Evolutionary conservation across 2,888 invertebrate species (phyloP).

Genomic region (Clivina fossor): DNA sequence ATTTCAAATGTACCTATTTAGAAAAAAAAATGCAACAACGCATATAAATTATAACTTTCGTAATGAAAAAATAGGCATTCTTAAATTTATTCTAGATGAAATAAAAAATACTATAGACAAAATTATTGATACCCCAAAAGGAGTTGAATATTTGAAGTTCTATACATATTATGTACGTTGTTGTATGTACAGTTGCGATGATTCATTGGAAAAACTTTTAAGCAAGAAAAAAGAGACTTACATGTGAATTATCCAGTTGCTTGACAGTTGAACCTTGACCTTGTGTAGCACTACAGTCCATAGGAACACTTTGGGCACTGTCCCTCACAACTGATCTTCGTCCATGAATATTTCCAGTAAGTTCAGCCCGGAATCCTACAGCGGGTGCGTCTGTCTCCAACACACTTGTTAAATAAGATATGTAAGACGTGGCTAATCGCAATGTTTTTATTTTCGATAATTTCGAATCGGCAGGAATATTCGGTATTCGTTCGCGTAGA

Average conservation of each 20-base stretch:
- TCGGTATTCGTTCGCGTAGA: slow-evolving; percentile 90
- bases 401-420: slow-evolving; percentile 88
- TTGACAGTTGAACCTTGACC: not conserved
- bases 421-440: slow-evolving; percentile 88
- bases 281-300: not conserved
- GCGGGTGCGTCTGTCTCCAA: slow-evolving; percentile 83
- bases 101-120: too few relatives aligned
- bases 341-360: slow-evolving; percentile 53
- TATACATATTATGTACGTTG: too few relatives aligned
- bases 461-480: slow-evolving; percentile 94
- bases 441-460: slow-evolving; percentile 95
- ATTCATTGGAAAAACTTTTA: too few relatives aligned
- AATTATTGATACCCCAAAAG: too few relatives aligned
- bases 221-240: not conserved
- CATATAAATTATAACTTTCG: too few relatives aligned
- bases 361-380: slow-evolving; percentile 84
- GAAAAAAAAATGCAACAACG: too few relatives aligned
- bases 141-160: too few relatives aligned
- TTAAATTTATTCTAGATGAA: too few relatives aligned
- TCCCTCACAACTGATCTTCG: slow-evolving; percentile 2
- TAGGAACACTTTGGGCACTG: not conserved
- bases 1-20: too few relatives aligned
- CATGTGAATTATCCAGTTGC: slow-evolving; percentile 2
- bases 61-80: too few relatives aligned
- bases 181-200: too few relatives aligned